Evolutionary conservation across 2,113 vertebrate genomes (phyloP).

Genomic region (Syngnathoides biaculeatus): DNA sequence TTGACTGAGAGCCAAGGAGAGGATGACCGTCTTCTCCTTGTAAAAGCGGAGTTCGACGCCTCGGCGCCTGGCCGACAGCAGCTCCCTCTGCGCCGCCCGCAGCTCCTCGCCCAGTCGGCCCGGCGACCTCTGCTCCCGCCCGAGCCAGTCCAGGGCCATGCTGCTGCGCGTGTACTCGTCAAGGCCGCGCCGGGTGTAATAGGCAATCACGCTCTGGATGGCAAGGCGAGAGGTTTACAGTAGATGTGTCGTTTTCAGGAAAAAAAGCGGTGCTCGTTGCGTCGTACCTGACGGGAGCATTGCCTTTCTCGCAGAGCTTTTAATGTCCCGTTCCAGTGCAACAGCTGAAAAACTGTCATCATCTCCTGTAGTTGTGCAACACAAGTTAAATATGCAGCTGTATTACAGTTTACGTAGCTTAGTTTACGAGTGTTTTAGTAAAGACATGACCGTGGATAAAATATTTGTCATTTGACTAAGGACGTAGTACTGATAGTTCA

Average conservation of each 20-base stretch:
- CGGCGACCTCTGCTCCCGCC: constrained; percentile 52
- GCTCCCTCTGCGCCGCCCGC: constrained; percentile 58
- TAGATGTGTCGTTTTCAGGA: neutral
- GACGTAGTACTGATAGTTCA: too few species aligned
- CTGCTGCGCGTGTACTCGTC: constrained; percentile 65
- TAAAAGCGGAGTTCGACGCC: constrained; percentile 65
- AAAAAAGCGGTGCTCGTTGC: neutral
- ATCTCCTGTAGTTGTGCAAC: constrained; percentile 71
- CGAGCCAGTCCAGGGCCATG: constrained; percentile 71
- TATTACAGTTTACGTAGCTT: neutral
- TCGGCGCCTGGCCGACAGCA: constrained; percentile 49
- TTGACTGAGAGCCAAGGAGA: constrained; percentile 65
- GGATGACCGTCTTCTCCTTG: constrained; percentile 69
- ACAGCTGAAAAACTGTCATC: constrained; percentile 85
- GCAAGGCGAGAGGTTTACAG: constrained; percentile 4
- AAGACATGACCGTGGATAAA: too few species aligned
- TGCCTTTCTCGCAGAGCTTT: constrained; percentile 80
- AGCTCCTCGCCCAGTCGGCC: constrained; percentile 56
- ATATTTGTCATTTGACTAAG: too few species aligned
- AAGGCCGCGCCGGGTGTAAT: constrained; percentile 59
- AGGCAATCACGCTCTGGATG: constrained; percentile 63
- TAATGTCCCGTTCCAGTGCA: constrained; percentile 86
- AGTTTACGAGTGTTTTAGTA: too few species aligned
- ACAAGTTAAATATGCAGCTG: neutral
- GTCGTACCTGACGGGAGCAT: constrained; percentile 79